A percentile compares a stretch with the other conserved stretches of the same genome.
Conservation (phyloP, 2,888 invertebrate species). For the Anorthoa munda region DNA sequence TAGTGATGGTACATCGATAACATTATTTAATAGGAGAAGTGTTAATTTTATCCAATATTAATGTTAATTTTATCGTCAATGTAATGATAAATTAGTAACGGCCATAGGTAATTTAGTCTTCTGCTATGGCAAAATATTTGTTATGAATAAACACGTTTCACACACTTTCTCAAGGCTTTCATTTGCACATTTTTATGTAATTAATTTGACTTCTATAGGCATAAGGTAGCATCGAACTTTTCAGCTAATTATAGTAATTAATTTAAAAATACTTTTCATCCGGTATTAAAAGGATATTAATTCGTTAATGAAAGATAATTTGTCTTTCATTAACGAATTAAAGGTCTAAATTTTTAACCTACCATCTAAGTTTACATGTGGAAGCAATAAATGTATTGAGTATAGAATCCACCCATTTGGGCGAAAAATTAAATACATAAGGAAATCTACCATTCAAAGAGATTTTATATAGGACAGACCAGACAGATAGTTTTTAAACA, state of each 20-base stretch:
- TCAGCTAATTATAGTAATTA: neutral
- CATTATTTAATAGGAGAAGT: neutral
- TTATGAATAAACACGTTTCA: conserved; percentile 12
- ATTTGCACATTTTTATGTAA: conserved; percentile 38
- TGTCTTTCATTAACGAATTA: too few species aligned
- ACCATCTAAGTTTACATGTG: too few species aligned
- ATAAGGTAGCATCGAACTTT: conserved; percentile 8
- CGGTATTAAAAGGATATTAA: neutral
- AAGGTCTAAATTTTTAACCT: too few species aligned
- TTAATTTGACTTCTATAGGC: conserved; percentile 31
- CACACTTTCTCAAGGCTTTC: conserved; percentile 56
- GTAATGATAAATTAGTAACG: neutral
- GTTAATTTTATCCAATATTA: neutral
- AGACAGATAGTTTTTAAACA: too few species aligned
- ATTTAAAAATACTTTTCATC: neutral
- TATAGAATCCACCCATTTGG: too few species aligned
- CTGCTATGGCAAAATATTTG: neutral
- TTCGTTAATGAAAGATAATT: neutral
- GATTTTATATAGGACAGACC: too few species aligned
- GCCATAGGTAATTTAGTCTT: neutral
- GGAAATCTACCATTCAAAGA: too few species aligned
- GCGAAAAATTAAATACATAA: too few species aligned
- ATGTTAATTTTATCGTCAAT: neutral
- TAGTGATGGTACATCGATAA: neutral
- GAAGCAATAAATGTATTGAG: too few species aligned